Evolutionary conservation across 2,888 invertebrate species (phyloP), one percentile per base, ranked within the genome.

Genomic region (Macrosoma leucophasiata): DNA sequence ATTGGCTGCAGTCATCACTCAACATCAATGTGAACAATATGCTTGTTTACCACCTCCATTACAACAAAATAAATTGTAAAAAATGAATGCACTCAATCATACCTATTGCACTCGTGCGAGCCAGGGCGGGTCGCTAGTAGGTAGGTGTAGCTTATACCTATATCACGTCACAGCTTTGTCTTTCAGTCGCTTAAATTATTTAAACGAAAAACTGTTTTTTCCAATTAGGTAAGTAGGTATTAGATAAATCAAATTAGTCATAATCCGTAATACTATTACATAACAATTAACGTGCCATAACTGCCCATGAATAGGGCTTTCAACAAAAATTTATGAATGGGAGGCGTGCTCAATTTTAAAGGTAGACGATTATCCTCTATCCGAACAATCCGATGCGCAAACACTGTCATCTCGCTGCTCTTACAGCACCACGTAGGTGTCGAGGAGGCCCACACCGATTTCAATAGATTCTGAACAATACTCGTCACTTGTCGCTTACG

Each of bases 401-500:
- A 82, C 81, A 81, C 51, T 60, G 67, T 62, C 67, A 54, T 51
- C 52, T 46, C 52, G 48, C 57, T 48, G 39, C 42, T 47, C 48
- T 57, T 51, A 44, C 48, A 48, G 49, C 55, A 39, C 70, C 62
- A 69, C 73, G 79, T 71, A 70, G 73, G 70, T 62, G 70, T 67
- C 57, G 62, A 62, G 55, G 47, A 55, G 62, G 77, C 64, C 79
- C 82, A 82, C 82, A 82, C 82, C 54, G 63, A 79, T 64, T 82
- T 82, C 76, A 71, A 82, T 74, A 54, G 62, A 37, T 36, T 37
- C 35, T 45, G 51, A 63, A 82, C 79, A 82, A 82, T 62, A 62
- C 58, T 35, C 69, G 50, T 79, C 81, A 78, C 78, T 81, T 78
- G 78, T 79, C 74, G 68, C 63, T 69, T 62, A 66, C 76, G 58